These are phyloP conservation scores for Stegastes partitus DNA, from an alignment of 2,113 vertebrate species.

Conservation along the genomic window DNA sequence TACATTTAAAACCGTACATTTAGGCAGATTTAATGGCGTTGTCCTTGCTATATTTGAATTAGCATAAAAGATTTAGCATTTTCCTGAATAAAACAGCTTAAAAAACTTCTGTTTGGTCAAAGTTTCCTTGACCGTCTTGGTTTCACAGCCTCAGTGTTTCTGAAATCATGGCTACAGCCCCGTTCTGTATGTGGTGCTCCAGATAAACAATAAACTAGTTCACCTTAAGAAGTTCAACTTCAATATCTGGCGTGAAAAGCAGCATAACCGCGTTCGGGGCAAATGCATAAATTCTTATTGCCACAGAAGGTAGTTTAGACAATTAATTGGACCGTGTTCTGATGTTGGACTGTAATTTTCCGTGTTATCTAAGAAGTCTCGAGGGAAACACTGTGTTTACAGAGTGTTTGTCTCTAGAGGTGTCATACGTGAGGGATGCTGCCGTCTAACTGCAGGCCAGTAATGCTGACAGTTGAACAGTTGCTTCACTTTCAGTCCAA, in stretches of 20 bases:
- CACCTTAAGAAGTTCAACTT: constrained; percentile 13
- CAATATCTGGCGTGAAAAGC: constrained; percentile 20
- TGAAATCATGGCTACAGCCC: constrained; percentile 10
- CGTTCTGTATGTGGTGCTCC: constrained; percentile 9
- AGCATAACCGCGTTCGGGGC: background rate
- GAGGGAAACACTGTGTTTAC: constrained; percentile 20
- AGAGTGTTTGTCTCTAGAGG: background rate
- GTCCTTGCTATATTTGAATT: background rate
- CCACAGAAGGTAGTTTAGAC: background rate
- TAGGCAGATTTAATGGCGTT: background rate
- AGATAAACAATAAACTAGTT: constrained; percentile 44
- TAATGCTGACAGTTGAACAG: constrained; percentile 36
- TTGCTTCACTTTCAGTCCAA: constrained; percentile 45
- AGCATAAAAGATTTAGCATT: background rate
- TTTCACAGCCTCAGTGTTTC: constrained; percentile 39
- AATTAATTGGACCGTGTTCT: background rate
- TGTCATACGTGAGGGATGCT: constrained; percentile 12
- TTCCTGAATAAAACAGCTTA: background rate
- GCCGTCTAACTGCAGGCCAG: constrained; percentile 32
- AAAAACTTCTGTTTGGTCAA: background rate
- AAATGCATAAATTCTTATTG: constrained; percentile 25
- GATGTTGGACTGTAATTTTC: constrained; percentile 8
- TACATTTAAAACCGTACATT: background rate
- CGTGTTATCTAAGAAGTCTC: background rate
- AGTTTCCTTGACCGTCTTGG: background rate